These are phyloP conservation scores for Beroe forskalii DNA, from an alignment of 37 sponge, comb jelly and placozoan species.

Conservation along the genomic window DNA sequence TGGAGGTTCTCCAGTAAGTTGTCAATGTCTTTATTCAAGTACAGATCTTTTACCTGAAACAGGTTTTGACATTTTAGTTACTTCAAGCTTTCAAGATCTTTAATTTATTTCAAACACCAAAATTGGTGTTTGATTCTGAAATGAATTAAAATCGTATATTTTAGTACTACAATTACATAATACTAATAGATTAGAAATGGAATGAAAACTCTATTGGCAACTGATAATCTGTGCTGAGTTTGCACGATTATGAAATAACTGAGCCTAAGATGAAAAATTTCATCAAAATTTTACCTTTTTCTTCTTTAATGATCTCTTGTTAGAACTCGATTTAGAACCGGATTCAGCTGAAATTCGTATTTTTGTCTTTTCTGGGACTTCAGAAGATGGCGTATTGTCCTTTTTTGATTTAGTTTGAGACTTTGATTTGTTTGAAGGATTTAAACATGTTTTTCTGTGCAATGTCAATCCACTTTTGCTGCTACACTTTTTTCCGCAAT, in stretches of 20 bases:
- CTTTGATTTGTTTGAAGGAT: background rate
- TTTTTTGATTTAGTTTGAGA: background rate
- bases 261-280: too few species aligned
- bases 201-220: background rate
- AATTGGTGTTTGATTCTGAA: too few species aligned
- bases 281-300: slow-evolving; percentile 7
- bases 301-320: slow-evolving; percentile 5
- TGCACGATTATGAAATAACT: too few species aligned
- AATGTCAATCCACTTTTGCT: background rate
- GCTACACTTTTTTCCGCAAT: slow-evolving; percentile 30
- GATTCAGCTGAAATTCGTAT: background rate
- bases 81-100: too few species aligned
- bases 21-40: background rate
- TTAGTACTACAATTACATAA: too few species aligned
- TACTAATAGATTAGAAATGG: background rate
- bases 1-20: background rate
- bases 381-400: background rate
- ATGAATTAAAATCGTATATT: too few species aligned
- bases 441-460: background rate
- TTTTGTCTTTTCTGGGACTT: background rate
- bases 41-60: slow-evolving; percentile 11
- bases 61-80: background rate
- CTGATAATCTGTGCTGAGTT: too few species aligned
- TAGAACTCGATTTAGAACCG: background rate
- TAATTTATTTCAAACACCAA: too few species aligned